These are phyloP conservation scores for Pempheris klunzingeri DNA, from an alignment of 2,797 vertebrate species.

Conservation along the genomic window DNA sequence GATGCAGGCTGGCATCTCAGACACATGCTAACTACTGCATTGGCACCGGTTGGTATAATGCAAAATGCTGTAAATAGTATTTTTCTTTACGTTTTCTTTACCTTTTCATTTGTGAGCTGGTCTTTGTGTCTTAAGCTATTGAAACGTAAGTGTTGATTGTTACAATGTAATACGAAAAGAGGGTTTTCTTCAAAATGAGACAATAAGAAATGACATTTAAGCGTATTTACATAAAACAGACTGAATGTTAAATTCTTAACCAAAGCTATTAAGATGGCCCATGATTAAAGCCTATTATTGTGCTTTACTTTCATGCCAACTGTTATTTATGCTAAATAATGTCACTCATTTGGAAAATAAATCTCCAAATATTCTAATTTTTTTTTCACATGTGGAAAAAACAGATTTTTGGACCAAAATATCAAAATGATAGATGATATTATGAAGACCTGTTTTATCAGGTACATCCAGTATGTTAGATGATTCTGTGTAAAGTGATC, in stretches of 20 bases:
- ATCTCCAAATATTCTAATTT: not conserved
- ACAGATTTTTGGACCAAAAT: too few relatives aligned
- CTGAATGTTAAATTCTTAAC: not conserved
- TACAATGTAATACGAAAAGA: not conserved
- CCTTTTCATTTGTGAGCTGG: not conserved
- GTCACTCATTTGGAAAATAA: not conserved
- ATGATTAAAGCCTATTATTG: not conserved
- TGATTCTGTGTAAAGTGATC: too few relatives aligned
- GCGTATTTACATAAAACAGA: not conserved
- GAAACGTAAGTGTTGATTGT: not conserved
- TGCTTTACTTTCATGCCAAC: not conserved
- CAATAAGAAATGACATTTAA: not conserved
- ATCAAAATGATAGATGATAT: not conserved
- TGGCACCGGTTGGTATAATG: conserved; percentile 18
- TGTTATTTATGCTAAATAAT: not conserved
- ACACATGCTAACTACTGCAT: not conserved
- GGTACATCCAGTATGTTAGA: conserved; percentile 1
- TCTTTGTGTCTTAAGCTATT: conserved; percentile 3
- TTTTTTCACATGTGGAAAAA: conserved; percentile 7
- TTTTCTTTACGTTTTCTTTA: conserved; percentile 10
- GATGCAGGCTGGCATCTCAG: not conserved
- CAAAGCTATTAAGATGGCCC: not conserved
- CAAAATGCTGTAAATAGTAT: conserved; percentile 37
- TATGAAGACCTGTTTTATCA: conserved; percentile 16
- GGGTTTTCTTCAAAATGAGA: not conserved